phyloP scores from a whole-genome alignment of 2,797 vertebrate species.

The Heterohyrax brucei region DNA sequence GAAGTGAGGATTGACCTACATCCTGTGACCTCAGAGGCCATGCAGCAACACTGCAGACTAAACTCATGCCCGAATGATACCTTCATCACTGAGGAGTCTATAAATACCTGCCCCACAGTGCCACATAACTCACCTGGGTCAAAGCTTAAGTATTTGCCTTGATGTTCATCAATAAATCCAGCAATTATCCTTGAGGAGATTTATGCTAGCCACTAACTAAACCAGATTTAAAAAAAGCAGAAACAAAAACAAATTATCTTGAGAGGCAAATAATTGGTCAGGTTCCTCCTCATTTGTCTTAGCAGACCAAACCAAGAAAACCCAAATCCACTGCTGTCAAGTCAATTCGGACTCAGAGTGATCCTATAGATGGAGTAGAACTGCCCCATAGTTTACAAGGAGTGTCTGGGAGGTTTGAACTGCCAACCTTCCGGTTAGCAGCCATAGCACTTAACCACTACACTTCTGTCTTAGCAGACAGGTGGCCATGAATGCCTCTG shows the following conservation, averaged over 20 bases:
- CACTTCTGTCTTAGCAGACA: neutral
- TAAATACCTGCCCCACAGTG: neutral
- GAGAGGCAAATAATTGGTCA: neutral
- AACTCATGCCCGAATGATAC: too few relatives aligned
- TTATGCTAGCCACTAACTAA: neutral
- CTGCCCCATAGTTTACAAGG: too few relatives aligned
- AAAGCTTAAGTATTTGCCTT: neutral
- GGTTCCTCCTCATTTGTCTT: neutral
- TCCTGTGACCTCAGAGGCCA: neutral
- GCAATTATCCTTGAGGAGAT: neutral
- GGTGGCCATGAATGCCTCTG: too few relatives aligned
- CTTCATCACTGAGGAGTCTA: neutral
- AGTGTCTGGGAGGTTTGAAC: too few relatives aligned
- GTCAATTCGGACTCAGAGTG: too few relatives aligned
- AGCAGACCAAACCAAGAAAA: too few relatives aligned
- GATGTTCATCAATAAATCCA: neutral
- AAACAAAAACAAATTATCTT: neutral
- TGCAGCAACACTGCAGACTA: neutral
- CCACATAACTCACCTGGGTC: neutral
- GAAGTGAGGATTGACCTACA: neutral
- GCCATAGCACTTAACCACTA: too few relatives aligned
- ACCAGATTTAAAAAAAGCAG: neutral
- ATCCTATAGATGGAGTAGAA: too few relatives aligned
- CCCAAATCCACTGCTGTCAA: too few relatives aligned
- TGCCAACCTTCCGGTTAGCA: too few relatives aligned